Conservation (phyloP, 2,888 invertebrate species). For the Doris montereyensis region DNA sequence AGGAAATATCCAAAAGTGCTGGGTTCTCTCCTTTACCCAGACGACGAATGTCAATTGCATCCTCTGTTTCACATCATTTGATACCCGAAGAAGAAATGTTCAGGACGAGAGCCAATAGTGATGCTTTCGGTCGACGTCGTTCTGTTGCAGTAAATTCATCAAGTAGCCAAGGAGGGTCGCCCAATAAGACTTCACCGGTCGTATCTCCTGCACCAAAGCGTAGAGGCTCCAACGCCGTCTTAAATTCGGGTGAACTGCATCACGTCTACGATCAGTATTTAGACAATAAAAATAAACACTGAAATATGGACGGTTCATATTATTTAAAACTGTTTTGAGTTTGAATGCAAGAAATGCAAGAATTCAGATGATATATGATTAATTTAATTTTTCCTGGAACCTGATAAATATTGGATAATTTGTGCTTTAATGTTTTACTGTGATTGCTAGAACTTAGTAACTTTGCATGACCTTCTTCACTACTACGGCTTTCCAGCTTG, state of each 20-base stretch:
- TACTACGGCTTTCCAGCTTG: no score
- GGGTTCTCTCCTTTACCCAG: neutral
- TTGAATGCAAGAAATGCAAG: no score
- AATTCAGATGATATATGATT: no score
- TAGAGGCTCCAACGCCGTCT: neutral
- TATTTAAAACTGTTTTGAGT: no score
- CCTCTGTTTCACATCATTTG: neutral
- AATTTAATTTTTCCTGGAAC: no score
- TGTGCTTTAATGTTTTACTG: no score
- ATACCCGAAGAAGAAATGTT: neutral
- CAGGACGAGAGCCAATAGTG: neutral
- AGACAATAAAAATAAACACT: no score
- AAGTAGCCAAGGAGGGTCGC: neutral
- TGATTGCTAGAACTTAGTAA: no score
- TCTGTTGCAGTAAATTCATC: neutral
- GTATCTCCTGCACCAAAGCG: neutral
- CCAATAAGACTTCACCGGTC: neutral
- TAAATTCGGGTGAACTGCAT: neutral
- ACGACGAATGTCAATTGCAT: constrained; percentile 3
- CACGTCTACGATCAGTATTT: neutral
- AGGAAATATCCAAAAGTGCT: neutral
- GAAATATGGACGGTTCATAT: no score
- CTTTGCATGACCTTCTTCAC: no score
- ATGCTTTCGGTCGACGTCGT: no score
- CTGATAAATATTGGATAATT: no score